phyloP scores from a whole-genome alignment of 1,140 invertebrate species.

The Drosophila repletoides region DNA sequence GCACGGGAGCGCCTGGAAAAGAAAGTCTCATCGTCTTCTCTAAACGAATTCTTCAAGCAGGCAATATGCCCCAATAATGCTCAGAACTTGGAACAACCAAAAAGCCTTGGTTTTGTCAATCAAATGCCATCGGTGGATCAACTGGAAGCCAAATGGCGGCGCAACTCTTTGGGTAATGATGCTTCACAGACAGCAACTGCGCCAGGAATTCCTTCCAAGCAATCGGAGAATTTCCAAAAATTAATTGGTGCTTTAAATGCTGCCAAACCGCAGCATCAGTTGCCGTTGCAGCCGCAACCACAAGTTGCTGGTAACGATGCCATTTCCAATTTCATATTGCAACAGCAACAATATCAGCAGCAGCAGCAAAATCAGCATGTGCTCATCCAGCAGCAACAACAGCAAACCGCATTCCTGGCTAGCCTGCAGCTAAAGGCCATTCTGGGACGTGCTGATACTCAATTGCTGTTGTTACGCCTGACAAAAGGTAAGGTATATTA shows the following conservation, averaged over 20 bases:
- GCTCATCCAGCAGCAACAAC: slow-evolving; percentile 71
- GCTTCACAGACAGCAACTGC: background rate
- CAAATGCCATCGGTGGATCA: slow-evolving; percentile 75
- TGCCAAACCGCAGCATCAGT: slow-evolving; percentile 31
- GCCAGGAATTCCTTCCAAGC: slow-evolving; percentile 25
- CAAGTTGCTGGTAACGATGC: slow-evolving; percentile 55
- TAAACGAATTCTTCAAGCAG: slow-evolving; percentile 79
- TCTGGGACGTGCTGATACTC: slow-evolving; percentile 69
- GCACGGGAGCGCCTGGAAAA: slow-evolving; percentile 45
- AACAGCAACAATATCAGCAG: slow-evolving; percentile 73
- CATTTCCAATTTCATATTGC: slow-evolving; percentile 71
- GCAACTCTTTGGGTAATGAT: slow-evolving; percentile 55
- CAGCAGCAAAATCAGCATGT: slow-evolving; percentile 73
- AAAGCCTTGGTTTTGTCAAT: slow-evolving; percentile 38
- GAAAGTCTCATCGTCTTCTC: slow-evolving; percentile 63
- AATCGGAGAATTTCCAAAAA: slow-evolving; percentile 71
- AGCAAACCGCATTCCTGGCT: slow-evolving; percentile 73
- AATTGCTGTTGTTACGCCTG: slow-evolving; percentile 64
- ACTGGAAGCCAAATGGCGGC: slow-evolving; percentile 78
- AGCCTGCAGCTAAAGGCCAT: slow-evolving; percentile 75
- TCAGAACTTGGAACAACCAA: slow-evolving; percentile 51
- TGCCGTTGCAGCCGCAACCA: slow-evolving; percentile 5
- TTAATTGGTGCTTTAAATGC: slow-evolving; percentile 62
- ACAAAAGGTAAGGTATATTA: slow-evolving; percentile 79
- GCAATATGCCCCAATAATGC: slow-evolving; percentile 33